These are phyloP conservation scores for Zelleria hepariella DNA, from an alignment of 2,888 invertebrate genomes.

Conservation along the genomic window DNA sequence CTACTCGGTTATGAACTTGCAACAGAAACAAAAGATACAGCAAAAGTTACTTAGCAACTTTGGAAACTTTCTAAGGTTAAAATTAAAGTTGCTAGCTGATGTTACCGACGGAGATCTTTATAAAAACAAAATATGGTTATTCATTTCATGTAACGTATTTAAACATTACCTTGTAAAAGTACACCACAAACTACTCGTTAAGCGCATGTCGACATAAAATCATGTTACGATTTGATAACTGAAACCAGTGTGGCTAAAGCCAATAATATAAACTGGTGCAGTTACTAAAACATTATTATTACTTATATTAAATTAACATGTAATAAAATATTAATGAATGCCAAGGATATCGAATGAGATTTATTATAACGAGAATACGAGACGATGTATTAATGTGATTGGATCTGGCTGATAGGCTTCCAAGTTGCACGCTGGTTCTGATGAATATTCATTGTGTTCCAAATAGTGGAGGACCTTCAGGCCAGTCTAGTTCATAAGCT, in stretches of 20 bases:
- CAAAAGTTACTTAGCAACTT: conserved; percentile 20
- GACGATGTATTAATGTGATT: not conserved
- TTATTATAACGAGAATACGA: not conserved
- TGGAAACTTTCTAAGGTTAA: conserved; percentile 16
- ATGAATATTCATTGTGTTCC: no score
- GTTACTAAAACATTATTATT: not conserved
- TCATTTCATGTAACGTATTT: no score
- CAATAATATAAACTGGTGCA: not conserved
- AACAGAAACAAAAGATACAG: conserved; percentile 9
- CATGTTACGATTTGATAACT: not conserved
- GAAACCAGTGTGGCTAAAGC: not conserved
- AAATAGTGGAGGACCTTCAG: not conserved
- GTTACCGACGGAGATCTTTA: not conserved
- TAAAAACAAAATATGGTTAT: no score
- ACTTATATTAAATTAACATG: not conserved
- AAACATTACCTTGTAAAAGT: no score
- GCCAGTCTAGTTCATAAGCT: not conserved
- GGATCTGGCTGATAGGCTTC: no score
- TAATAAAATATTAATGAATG: not conserved
- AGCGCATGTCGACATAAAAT: not conserved
- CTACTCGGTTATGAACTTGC: conserved; percentile 10
- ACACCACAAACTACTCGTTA: not conserved
- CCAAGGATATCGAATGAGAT: not conserved
- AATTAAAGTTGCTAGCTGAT: conserved; percentile 9
- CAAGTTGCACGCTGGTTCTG: no score